These are phyloP conservation scores for Danio jaintianensis DNA, from an alignment of 2,797 vertebrate genomes.

Conservation along the genomic window DNA sequence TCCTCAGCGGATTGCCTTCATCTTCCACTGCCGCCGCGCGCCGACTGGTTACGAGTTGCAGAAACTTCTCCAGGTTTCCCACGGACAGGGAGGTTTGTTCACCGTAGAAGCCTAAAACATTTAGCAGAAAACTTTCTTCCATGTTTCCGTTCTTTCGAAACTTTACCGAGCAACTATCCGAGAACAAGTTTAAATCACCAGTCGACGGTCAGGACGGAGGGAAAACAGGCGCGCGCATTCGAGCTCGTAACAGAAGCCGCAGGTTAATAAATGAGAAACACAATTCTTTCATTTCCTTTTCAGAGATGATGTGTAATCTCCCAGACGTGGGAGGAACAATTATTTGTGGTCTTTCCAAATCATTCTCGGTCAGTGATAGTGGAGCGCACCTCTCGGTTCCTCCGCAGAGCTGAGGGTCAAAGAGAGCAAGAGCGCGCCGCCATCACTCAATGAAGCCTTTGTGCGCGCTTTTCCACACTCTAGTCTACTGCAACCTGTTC, in stretches of 20 bases:
- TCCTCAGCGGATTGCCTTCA: conserved; percentile 46
- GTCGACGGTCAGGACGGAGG: neutral
- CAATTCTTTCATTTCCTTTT: conserved; percentile 6
- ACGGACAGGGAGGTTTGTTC: conserved; percentile 47
- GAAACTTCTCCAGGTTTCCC: conserved; percentile 52
- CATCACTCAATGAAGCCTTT: conserved; percentile 53
- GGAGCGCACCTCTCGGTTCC: neutral
- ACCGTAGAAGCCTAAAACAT: conserved; percentile 53
- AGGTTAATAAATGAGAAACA: neutral
- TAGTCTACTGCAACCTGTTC: conserved; percentile 29
- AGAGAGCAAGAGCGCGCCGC: neutral
- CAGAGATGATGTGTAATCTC: conserved; percentile 9
- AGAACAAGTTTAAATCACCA: neutral
- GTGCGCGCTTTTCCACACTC: conserved; percentile 25
- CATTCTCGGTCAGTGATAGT: neutral
- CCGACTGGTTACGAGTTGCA: conserved; percentile 51
- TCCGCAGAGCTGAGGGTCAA: neutral
- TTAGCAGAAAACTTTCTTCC: conserved; percentile 29
- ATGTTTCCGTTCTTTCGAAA: conserved; percentile 22
- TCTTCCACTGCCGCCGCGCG: conserved; percentile 42
- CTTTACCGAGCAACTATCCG: neutral
- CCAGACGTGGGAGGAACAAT: conserved; percentile 36
- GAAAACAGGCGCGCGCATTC: neutral
- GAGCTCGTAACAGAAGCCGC: neutral
- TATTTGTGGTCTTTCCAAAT: neutral